phyloP scores from a whole-genome alignment of 2,888 invertebrate genomes.

The Mylabris sibirica region DNA sequence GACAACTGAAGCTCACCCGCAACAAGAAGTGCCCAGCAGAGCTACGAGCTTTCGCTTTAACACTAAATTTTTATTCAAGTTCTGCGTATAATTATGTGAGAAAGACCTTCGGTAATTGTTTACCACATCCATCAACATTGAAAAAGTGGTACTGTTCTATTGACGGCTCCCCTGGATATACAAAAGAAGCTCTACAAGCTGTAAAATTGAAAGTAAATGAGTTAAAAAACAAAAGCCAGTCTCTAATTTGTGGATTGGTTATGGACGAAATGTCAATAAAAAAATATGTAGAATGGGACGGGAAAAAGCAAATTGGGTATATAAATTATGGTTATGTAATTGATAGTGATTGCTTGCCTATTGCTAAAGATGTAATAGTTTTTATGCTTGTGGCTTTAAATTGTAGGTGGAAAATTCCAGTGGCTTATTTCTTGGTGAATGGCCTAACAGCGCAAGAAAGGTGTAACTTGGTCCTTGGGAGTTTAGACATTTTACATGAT shows the following conservation, averaged over 20 bases:
- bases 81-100: constrained; percentile 14
- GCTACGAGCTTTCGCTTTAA: constrained; percentile 13
- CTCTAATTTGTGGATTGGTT: background rate
- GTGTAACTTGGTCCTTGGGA: background rate
- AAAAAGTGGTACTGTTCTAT: constrained; percentile 37
- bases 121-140: constrained; percentile 41
- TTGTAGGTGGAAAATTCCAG: constrained; percentile 32
- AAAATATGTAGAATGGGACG: no score
- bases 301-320: constrained; percentile 15
- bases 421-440: constrained; percentile 31
- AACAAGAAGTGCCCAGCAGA: no score
- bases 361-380: constrained; percentile 36
- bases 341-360: constrained; percentile 18
- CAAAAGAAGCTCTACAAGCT: no score
- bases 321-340: constrained; percentile 34
- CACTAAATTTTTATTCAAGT: constrained; percentile 14
- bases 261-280: background rate
- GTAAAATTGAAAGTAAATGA: no score
- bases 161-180: constrained; percentile 37
- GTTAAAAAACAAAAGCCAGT: no score
- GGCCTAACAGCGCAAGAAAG: no score
- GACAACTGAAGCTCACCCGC: no score
- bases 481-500: constrained; percentile 13
- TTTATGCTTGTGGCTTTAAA: constrained; percentile 37
- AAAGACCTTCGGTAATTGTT: constrained; percentile 34